Base-by-base conservation (phyloP, 2,113 vertebrate species). In the Scomber colias region DNA sequence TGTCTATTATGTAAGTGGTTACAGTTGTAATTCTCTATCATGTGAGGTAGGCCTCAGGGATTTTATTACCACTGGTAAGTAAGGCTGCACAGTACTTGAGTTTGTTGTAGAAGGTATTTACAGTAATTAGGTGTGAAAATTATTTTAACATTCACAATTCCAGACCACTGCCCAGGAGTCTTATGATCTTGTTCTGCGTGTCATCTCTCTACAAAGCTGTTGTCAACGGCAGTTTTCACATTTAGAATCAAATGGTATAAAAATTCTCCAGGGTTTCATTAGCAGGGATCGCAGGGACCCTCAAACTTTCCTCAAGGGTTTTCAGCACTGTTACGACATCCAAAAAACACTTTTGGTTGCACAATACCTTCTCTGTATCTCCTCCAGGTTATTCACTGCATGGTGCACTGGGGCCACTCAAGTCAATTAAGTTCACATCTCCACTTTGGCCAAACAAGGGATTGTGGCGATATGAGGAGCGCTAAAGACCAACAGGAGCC, bases 351-450 rank as follows among this genome's bases (percentile, higher is more conserved):
- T 90, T 89, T 86, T 60, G 68, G 55, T 81, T 86, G 79, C 82
- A 92, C 88, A 94, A 91, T 90, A 90, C 71, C 60, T 89, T 84
- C 89, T 86, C 83, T 93, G 87, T 92, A 83, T 82, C 53, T 89
- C 88, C 72, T 86, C 70, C 86, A 82, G 74, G 90, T 93, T 93
- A 91, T 91, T 92, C 90, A 89, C 87, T 82, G 64, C 84, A 70
- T 50, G 76, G 83, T 84, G 89, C 90, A 90, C 89, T 86, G 93
- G 85, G 95, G 95, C 96, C 92, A 95, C 94, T 96, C 95, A 90
- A 97, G 97, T 98, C 97, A 97, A 98, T 99, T 98, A 99, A 98
- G 97, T 97, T 98, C 97, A 97, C 96, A 96, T 98, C 97, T 97
- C 96, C 95, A 94, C 95, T 96, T 91, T 96, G 94, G 96, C 97